Conservation (phyloP, 2,888 invertebrate species). For the Diarsia mendica region DNA sequence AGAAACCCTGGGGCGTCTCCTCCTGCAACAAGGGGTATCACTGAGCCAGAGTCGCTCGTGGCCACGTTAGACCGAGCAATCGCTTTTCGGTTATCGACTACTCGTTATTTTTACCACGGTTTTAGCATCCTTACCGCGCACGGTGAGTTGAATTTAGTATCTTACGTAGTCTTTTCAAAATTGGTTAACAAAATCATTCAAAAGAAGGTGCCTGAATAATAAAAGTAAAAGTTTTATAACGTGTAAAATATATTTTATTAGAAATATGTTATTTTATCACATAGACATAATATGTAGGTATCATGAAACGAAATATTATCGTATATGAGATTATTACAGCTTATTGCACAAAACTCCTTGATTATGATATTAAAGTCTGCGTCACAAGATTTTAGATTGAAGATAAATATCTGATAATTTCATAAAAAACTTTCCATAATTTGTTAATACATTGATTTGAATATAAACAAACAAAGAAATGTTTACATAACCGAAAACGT, state of each 20-base stretch:
- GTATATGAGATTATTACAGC: constrained; percentile 45
- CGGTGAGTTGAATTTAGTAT: neutral
- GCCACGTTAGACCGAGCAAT: constrained; percentile 85
- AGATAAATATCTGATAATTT: constrained; percentile 24
- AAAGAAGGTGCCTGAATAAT: constrained; percentile 18
- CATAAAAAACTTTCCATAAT: neutral
- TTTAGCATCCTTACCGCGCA: neutral
- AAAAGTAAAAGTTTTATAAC: constrained; percentile 60
- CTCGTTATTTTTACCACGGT: constrained; percentile 3
- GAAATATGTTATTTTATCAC: constrained; percentile 65
- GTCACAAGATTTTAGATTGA: constrained; percentile 19
- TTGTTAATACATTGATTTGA: neutral
- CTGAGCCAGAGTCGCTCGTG: constrained; percentile 90
- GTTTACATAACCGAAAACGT: neutral
- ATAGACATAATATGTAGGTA: constrained; percentile 52
- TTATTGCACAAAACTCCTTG: constrained; percentile 58
- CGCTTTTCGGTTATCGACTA: constrained; percentile 81
- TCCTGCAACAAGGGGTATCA: constrained; percentile 95
- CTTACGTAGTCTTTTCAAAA: neutral
- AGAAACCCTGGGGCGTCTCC: constrained; percentile 99
- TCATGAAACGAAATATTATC: constrained; percentile 52
- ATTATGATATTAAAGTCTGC: constrained; percentile 44
- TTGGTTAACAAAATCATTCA: neutral
- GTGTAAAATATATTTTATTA: constrained; percentile 68
- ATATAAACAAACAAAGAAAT: constrained; percentile 13